Evolutionary conservation across 2,797 vertebrate species (phyloP), one percentile per base, ranked within the genome.

Genomic region (Enteromius unitaeniatus): DNA sequence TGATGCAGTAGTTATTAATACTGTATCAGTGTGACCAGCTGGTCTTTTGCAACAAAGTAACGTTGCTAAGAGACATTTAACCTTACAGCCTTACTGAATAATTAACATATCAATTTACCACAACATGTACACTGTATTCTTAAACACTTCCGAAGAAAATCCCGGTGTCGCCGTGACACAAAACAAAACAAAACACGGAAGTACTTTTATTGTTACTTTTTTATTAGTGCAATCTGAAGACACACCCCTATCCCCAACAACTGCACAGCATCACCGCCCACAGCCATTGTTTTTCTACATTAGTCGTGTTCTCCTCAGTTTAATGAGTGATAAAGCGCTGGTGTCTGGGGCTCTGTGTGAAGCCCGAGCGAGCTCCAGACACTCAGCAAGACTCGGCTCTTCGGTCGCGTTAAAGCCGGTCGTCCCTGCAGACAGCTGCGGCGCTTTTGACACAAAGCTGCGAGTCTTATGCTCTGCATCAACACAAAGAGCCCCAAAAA

Each of bases 401-500:
- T 17, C 10, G 3, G 4, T 26, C 47, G 21, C 28, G 1, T 75
- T 42, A 49, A 51, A 6, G 17, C 19, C 53, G 1, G 21, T 10
- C 3, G 21, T 55, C 21, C 1, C 34, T 34, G 40, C 42, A 47
- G 51, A 23, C 45, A 40, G n/a, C 21, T 51, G 10, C 26, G 10
- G 51, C 6, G 0, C 31, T n/a, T 51, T 53, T 15, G 42, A 53
- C 37, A 53, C 58, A 26, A n/a, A 75, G 55, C 70, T 15, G 21
- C 2, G 28, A 64, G 58, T 82, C 62, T n/a, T 6, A 37, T 2
- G 34, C 64, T 62, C 26, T 47, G 42, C 72, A 65, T 45, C 74
- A 53, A 75, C 84, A 88, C 85, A 88, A 78, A 78, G 31, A 80
- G 49, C 53, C 65, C 65, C 21, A 74, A n/a, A 40, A 8, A 73